phyloP scores from a whole-genome alignment of 1,140 invertebrate genomes.

The Bombus pyrosoma region DNA sequence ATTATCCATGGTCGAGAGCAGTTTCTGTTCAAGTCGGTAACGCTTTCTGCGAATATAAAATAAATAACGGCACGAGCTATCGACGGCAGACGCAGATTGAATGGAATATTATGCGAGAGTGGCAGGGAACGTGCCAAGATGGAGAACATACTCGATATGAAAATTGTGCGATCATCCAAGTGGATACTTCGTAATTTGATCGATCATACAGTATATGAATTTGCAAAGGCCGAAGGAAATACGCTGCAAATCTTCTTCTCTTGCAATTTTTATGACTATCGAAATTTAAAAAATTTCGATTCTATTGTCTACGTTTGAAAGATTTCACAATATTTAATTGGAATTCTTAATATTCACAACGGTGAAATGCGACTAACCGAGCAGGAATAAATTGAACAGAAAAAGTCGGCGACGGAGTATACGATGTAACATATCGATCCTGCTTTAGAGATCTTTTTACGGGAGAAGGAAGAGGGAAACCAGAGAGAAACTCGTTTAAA shows the following conservation, averaged over 20 bases:
- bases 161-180: too few relatives aligned
- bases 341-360: background rate
- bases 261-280: background rate
- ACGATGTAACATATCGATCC: background rate
- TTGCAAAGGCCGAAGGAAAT: background rate
- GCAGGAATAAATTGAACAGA: background rate
- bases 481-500: slow-evolving; percentile 5
- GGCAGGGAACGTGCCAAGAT: background rate
- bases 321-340: background rate
- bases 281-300: background rate
- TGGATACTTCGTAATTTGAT: too few relatives aligned
- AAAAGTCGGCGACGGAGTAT: background rate
- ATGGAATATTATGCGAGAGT: background rate
- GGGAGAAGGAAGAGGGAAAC: background rate
- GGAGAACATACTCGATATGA: background rate
- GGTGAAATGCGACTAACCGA: background rate
- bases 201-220: background rate
- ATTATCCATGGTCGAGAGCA: background rate
- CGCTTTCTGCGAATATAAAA: background rate
- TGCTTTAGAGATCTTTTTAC: background rate
- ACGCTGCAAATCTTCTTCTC: background rate
- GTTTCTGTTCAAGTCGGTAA: background rate
- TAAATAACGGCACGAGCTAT: background rate
- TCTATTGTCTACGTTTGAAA: too few relatives aligned
- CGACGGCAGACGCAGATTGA: background rate